Percentiles rank a stretch among this genome's conserved stretches.
Evolutionary conservation across 92 coral and sea anemone species (phyloP).

Genomic region (Plumapathes pennacea): DNA sequence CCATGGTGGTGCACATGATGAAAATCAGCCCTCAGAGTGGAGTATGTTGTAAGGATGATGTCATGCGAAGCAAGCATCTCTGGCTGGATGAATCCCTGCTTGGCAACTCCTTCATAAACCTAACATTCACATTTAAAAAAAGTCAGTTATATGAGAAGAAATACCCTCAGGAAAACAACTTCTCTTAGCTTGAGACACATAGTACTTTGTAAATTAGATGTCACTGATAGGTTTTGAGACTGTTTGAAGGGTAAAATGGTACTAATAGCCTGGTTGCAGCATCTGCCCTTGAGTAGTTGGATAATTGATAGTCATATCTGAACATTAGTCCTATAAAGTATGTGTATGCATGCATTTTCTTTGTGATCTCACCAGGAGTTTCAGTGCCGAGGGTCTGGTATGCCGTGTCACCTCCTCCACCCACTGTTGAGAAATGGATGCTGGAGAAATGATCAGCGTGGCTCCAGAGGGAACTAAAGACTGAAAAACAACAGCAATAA

Average conservation of each 20-base stretch:
- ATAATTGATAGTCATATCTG: too few species aligned
- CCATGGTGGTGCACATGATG: too few species aligned
- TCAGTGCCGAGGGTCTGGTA: conserved; percentile 66
- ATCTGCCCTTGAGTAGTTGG: too few species aligned
- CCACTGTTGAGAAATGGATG: conserved; percentile 95
- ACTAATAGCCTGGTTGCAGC: too few species aligned
- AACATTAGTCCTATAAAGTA: neutral
- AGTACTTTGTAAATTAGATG: too few species aligned
- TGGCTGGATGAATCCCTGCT: conserved; percentile 88
- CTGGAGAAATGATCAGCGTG: conserved; percentile 93
- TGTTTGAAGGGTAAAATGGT: too few species aligned
- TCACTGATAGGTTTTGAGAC: too few species aligned
- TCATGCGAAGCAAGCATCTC: conserved; percentile 85
- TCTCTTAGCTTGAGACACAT: too few species aligned
- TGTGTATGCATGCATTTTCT: neutral
- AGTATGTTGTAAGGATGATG: conserved; percentile 83
- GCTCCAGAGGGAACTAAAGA: conserved; percentile 77
- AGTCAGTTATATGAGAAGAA: neutral
- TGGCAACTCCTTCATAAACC: conserved; percentile 95
- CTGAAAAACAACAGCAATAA: conserved; percentile 25
- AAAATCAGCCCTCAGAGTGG: conserved; percentile 88
- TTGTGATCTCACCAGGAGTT: conserved; percentile 63
- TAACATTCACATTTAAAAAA: neutral
- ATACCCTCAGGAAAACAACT: too few species aligned
- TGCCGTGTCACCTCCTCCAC: conserved; percentile 85